Evolutionary conservation across 2,113 vertebrate genomes (phyloP), one percentile per base, ranked within the genome.

Genomic region (Procapra przewalskii): DNA sequence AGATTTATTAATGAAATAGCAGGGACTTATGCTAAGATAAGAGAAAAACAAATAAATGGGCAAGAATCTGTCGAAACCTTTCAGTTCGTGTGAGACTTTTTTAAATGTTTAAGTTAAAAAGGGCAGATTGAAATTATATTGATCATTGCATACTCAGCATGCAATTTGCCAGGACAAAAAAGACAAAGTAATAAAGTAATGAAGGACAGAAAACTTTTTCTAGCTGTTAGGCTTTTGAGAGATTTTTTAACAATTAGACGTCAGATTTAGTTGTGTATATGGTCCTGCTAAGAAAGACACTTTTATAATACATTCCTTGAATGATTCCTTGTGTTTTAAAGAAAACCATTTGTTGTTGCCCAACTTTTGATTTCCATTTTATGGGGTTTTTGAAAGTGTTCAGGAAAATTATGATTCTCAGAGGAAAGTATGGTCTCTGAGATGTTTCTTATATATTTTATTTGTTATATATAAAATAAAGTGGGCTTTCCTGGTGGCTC

Each of bases 301-400:
- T 95, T 95, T 82, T 57, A 27, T 59, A 88, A 75, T 88, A 17
- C 31, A 75, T 86, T 90, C 13, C 17, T 57, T 88, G 57, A 96
- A 79, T 15, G 23, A 94, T 64, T 93, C 27, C 64, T 85, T 93
- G 52, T 12, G 16, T 89, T 81, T 81, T 59, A 88, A 94, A 64
- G 31, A 50, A 88, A 79, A 67, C 33, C 29, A 79, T 82, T 71
- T 64, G 29, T 48, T 88, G 15, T 81, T 13, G 27, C 40, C 54
- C 14, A 36, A n/a, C 14, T 95, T 60, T 94, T 93, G 16, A 62
- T 91, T 75, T 96, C 60, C 21, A 54, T 97, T 87, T 88, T 90
- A 87, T 90, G 54, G 60, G 6, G 7, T 79, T 8, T 87, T 16
- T 87, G 64, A 90, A 27, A 60, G 67, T 59, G 19, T 31, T 91